Base-by-base conservation (phyloP, 2,113 vertebrate species). In the Ovibos moschatus region DNA sequence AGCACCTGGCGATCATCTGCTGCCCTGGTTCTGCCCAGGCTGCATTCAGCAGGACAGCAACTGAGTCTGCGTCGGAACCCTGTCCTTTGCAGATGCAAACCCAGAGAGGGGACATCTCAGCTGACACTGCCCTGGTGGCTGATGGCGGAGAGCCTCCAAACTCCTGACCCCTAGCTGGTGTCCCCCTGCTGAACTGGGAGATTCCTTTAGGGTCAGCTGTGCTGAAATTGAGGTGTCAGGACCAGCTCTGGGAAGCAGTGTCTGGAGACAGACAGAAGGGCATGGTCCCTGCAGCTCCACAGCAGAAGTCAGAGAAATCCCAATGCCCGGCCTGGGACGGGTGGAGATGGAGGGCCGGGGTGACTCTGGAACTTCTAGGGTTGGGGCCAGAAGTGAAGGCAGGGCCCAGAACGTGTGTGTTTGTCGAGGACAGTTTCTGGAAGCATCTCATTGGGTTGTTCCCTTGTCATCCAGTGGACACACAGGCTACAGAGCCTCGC, bases 361-460 rank as follows among this genome's bases (percentile, higher is more conserved):
- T 58, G 76, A 71, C 45, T 86, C n/a, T 33, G 21, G 36, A 17
- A 40, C 43, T 83, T 89, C 36, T 62, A 71, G 58, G 79, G 86
- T 53, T 23, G 7, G 45, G 60, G 88, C 51, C 62, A 47, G 36
- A 47, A 78, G 62, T 79, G 79, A 47, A 57, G 47, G 36, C 21
- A 45, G 84, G 45, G 55, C 62, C 79, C 64, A 58, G n/a, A 53
- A 6, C 43, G 0, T n/a, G 40, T 83, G 76, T 45, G 93, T 86
- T 81, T 93, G 95, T 62, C 5, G 3, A 93, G 43, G 53, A 78
- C 57, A 57, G 9, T 67, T 94, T 96, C 58, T 71, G 82, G 85
- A 82, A 90, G 57, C 47, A 15, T 67, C 62, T 89, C 36, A 11
- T 28, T 15, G 6, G 58, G 40, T 36, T 19, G 55, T 60, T 89